Evolutionary conservation across 2,113 vertebrate species (phyloP), one percentile per base, ranked within the genome.

Genomic region (Elaphurus davidianus): DNA sequence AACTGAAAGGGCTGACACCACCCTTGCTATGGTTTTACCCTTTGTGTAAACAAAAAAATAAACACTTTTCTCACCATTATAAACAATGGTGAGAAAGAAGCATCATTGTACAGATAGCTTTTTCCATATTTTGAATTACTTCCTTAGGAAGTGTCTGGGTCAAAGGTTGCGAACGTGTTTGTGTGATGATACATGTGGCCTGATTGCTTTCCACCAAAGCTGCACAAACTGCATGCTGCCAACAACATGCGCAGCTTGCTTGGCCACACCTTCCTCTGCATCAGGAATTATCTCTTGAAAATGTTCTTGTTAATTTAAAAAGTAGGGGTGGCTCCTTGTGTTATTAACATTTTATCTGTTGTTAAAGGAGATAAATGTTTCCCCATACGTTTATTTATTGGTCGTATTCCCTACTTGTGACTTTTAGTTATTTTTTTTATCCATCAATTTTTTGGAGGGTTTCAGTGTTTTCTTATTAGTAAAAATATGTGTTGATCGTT

Each of bases 91-190:
- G n/a, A n/a, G 47, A 30, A 76, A 19, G 47, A 74, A 62, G 82
- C 67, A 78, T 36, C 52, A 6, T 1, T 27, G 86, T 25, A 55
- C 50, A 54, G 57, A 30, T 11, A 33, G 91, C 54, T 76, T 97
- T 92, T 92, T 89, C 94, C 93, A 79, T 79, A 59, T 71, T 95
- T 64, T 90, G n/a, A 94, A 98, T 96, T 93, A 96, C 96, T 98
- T 98, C 97, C 96, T 43, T 15, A 84, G 98, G 96, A 97, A 98
- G 59, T 3, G 33, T 91, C 82, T 96, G 93, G 93, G 91, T 93
- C 97, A 96, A 55, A 98, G 93, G 67, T 79, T n/a, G 54, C 1
- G 0, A 47, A 27, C 57, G 8, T 87, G 96, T 91, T 97, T 91
- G 55, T 64, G 23, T 64, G 71, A 87, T 89, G 93, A 96, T 16